Base-by-base conservation (phyloP, 2,888 invertebrate genomes). In the Drosophila crucigera region DNA sequence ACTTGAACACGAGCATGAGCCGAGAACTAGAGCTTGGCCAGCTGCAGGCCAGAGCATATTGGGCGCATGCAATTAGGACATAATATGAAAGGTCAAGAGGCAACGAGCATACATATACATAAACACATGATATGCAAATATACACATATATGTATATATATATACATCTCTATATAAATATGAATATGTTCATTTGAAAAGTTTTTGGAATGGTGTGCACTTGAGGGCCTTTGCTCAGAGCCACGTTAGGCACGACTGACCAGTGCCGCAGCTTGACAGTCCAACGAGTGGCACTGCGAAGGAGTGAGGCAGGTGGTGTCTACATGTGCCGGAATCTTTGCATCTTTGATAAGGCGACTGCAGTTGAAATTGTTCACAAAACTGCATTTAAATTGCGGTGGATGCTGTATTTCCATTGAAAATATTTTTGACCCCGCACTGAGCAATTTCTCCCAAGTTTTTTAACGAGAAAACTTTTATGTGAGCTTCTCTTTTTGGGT, bases 391-490 rank as follows among this genome's bases (percentile, higher is more conserved):
- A 83, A 87, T 84, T 90, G 80, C 79, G 84, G 82, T 80, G 84
- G 79, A 67, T 76, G 70, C 67, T 76, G 66, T 64, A 78, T 75
- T 76, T 73, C 75, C 80, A 87, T 82, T 82, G 73, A 78, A 83
- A 76, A 76, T 69, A 79, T 73, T 60, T 73, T 62, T 77, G 81
- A 74, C 78, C 79, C 33, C 50, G 77, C 75, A 75, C 61, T 61
- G 76, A 82, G 80, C 68, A 79, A 78, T 79, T 76, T 66, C 76
- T 52, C 59, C 19, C 73, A 85, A 88, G 76, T 88, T 83, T 89
- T 90, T 87, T 88, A 91, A 91, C 88, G 91, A 91, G 91, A 91
- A 90, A 91, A 90, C 80, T 89, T 91, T 85, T 84, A 68, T 78
- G 60, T 71, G 61, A 55, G 66, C 64, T 69, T 28, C 58, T 35